Evolutionary conservation across 2,113 vertebrate genomes (phyloP).

Genomic region (Hypanus sabinus): DNA sequence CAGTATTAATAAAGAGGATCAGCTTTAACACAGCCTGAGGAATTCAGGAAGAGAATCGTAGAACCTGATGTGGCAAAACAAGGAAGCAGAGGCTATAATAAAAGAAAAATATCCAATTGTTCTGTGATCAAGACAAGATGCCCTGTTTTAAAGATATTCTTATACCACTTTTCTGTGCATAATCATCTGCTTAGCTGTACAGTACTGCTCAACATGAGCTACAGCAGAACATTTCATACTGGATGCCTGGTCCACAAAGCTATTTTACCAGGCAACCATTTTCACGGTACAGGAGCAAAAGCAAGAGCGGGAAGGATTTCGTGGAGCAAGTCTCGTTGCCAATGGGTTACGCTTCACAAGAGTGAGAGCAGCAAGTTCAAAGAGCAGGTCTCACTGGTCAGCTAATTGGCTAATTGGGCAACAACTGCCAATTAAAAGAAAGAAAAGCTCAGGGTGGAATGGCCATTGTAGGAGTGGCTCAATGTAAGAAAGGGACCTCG

Average conservation of each 20-base stretch:
- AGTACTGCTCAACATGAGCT: neutral
- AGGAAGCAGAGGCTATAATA: neutral
- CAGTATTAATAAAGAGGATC: neutral
- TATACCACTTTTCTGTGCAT: neutral
- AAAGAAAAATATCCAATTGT: neutral
- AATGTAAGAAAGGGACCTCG: too few species aligned
- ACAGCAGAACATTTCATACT: neutral
- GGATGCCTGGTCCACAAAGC: neutral
- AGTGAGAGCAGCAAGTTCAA: too few species aligned
- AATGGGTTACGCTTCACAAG: too few species aligned
- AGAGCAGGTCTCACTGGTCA: too few species aligned
- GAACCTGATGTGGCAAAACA: neutral
- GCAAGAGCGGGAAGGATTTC: too few species aligned
- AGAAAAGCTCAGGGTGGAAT: too few species aligned
- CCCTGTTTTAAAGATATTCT: neutral
- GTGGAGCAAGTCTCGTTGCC: too few species aligned
- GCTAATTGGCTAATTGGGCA: too few species aligned
- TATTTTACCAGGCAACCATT: neutral
- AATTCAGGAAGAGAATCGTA: neutral
- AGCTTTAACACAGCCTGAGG: neutral
- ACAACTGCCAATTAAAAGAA: too few species aligned
- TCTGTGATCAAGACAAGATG: neutral
- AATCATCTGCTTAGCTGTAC: neutral
- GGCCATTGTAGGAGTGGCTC: too few species aligned
- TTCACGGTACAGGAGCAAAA: too few species aligned